A percentile compares a stretch with the other conserved stretches of the same genome.
These are phyloP conservation scores for Lasioglossum marginatum DNA, from an alignment of 2,888 invertebrate genomes.

Conservation along the genomic window DNA sequence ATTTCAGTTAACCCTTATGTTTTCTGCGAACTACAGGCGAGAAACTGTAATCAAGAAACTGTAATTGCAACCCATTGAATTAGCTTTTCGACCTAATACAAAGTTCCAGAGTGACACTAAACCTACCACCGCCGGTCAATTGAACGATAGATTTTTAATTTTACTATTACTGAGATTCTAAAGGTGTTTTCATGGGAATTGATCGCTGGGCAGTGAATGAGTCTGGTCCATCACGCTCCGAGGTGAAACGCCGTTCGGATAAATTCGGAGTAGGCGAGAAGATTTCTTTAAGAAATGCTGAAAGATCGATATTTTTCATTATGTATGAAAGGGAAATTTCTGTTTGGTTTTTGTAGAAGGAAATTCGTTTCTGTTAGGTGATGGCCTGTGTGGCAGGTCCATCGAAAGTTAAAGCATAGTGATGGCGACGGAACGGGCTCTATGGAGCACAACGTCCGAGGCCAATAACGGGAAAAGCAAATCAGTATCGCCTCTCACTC, in stretches of 20 bases:
- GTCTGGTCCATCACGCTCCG: too few relatives aligned
- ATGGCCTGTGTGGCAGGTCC: not conserved
- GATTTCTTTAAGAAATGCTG: too few relatives aligned
- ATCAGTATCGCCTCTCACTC: constrained; percentile 82
- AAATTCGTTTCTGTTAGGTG: not conserved
- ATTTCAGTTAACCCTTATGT: not conserved
- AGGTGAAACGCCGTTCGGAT: too few relatives aligned
- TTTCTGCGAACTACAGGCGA: not conserved
- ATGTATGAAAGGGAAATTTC: not conserved
- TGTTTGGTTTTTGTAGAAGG: not conserved
- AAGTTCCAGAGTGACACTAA: too few relatives aligned
- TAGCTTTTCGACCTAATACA: too few relatives aligned
- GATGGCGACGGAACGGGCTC: constrained; percentile 20
- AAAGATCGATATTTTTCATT: not conserved
- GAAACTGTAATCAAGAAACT: not conserved
- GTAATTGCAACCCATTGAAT: too few relatives aligned
- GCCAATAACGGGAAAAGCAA: constrained; percentile 82
- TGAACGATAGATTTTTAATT: too few relatives aligned
- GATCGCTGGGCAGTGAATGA: too few relatives aligned
- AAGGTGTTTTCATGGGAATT: too few relatives aligned
- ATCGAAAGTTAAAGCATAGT: not conserved
- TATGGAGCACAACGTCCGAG: constrained; percentile 50
- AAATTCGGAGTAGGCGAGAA: too few relatives aligned
- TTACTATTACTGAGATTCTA: too few relatives aligned
- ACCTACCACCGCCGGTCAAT: too few relatives aligned